Evolutionary conservation across 1,140 invertebrate species (phyloP), one percentile per base, ranked within the genome.

Genomic region (Eupeodes corollae): DNA sequence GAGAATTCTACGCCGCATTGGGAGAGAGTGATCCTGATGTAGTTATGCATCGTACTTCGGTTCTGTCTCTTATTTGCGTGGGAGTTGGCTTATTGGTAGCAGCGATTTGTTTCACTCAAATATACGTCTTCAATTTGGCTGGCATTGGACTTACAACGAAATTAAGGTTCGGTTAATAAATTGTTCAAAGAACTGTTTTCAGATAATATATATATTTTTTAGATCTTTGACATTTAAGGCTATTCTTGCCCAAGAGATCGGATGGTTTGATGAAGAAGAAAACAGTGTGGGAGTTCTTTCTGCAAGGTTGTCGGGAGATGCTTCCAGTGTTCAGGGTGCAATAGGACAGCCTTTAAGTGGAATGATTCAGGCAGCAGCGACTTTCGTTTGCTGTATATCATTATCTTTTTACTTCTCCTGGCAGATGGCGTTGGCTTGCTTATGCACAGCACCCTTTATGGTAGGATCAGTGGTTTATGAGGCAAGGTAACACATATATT

Each of bases 341-440:
- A 88, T 88, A 1, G 89, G 90, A 0, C 78, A 82, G 42, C 74
- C 86, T n/a, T 70, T 92, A 2, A 88, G 87, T 2, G 77, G 81
- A 3, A 79, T 90, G 18, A 65, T 91, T n/a, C 88, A 91, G 58
- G 79, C 85, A 0, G 53, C 84, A 1, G 79, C 84, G 3, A 90
- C 86, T 1, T 68, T 93, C 0, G 66, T 78, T 1, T 70, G 86
- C 16, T 81, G 84, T 5, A 72, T 88, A 34, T 67, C 79, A 5
- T 70, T 93, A 41, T 79, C 86, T 0, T 74, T 92, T 59, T 79
- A 76, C 40, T 91, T 81, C 56, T 79, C 86, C 39, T 88, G 85
- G 82, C 83, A 87, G 57, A 71, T 93, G 56, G 86, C 87, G 0
- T 56, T 90, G 0, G 79, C 91, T 5, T 80, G 84, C 1, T 65